A percentile compares a stretch with the other conserved stretches of the same genome.
These are phyloP conservation scores for Epizoanthus scotinus DNA, from an alignment of 92 coral and sea anemone species.

Conservation along the genomic window DNA sequence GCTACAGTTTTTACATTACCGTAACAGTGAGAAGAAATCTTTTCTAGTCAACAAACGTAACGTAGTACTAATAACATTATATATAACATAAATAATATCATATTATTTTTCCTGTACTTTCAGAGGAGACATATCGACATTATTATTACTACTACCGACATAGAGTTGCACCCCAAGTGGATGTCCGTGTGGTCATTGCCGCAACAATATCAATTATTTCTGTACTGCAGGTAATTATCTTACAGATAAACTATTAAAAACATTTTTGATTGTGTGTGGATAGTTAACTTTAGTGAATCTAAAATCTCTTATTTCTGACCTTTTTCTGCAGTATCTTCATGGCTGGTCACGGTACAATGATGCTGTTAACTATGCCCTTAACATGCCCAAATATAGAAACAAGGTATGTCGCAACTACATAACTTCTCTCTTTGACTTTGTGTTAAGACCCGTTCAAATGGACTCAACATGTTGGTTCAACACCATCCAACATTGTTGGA, in stretches of 20 bases:
- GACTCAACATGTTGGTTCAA: no score
- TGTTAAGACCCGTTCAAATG: no score
- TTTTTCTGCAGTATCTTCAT: conserved; percentile 79
- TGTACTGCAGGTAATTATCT: conserved; percentile 82
- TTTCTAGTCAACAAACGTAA: neutral
- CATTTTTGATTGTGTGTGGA: no score
- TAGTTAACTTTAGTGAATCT: neutral
- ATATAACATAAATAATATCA: neutral
- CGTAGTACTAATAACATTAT: neutral
- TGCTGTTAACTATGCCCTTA: conserved; percentile 93
- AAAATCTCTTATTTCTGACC: neutral
- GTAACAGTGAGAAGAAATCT: neutral
- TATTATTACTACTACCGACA: conserved; percentile 93
- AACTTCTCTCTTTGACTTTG: neutral
- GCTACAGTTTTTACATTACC: neutral
- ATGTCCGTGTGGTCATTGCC: conserved; percentile 93
- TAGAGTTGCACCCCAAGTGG: conserved; percentile 91
- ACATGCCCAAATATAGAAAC: conserved; percentile 96
- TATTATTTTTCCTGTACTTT: conserved; percentile 7
- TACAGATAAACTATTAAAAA: neutral
- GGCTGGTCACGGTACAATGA: conserved; percentile 98
- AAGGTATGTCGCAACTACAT: conserved; percentile 61
- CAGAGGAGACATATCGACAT: conserved; percentile 98
- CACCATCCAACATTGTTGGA: no score
- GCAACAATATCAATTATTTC: conserved; percentile 89